A percentile compares a stretch with the other conserved stretches of the same genome.
phyloP scores from a whole-genome alignment of 2,888 invertebrate species.

The Ophion costatus region DNA sequence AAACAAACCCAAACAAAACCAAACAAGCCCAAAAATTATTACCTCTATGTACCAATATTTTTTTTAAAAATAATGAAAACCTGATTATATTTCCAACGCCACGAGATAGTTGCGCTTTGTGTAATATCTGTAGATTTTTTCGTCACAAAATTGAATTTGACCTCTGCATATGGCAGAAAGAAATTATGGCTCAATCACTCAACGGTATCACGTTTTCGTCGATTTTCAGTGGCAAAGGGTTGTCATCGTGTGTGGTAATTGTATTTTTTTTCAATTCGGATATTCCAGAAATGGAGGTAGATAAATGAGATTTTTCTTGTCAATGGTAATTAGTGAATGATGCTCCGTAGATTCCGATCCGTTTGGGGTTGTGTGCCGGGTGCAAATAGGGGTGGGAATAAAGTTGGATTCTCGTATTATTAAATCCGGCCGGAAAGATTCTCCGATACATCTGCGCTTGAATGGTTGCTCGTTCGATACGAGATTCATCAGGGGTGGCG shows the following conservation, averaged over 20 bases:
- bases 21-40: too few species aligned
- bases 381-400: slow-evolving; percentile 2
- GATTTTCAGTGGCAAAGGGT: too few species aligned
- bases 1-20: too few species aligned
- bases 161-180: too few species aligned
- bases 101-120: too few species aligned
- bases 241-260: background rate
- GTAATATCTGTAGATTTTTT: too few species aligned
- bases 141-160: too few species aligned
- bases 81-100: too few species aligned
- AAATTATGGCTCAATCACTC: too few species aligned
- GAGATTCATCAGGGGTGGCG: background rate
- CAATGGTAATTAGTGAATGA: background rate
- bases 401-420: background rate
- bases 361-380: background rate
- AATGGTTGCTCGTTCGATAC: slow-evolving; percentile 2
- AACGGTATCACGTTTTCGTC: too few species aligned
- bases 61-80: too few species aligned
- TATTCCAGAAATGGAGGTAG: background rate
- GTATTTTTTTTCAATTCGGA: background rate
- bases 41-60: too few species aligned
- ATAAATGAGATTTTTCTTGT: background rate
- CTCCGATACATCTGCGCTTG: background rate
- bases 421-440: slow-evolving; percentile 7
- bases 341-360: background rate